Percentiles rank a stretch among this genome's conserved stretches.
Evolutionary conservation across 2,888 invertebrate species (phyloP).

Genomic region (Synanthedon vespiformis): DNA sequence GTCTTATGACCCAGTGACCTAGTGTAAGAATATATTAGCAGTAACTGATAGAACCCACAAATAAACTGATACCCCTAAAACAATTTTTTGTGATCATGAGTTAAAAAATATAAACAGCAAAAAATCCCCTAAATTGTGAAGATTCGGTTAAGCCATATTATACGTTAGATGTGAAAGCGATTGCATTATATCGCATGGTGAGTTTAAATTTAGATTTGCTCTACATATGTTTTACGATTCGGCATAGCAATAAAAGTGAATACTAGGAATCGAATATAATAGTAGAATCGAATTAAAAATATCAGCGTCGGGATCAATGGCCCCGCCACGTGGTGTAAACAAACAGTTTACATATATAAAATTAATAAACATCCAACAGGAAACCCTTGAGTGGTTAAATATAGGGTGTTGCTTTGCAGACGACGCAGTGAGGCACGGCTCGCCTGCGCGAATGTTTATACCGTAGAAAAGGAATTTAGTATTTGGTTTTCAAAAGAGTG

Average conservation of each 20-base stretch:
- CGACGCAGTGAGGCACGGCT: slow-evolving; percentile 12
- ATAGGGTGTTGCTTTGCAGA: slow-evolving; percentile 46
- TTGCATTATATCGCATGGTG: no score
- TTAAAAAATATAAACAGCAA: no score
- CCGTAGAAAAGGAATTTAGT: slow-evolving; percentile 30
- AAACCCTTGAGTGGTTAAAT: slow-evolving; percentile 62
- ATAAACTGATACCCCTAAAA: no score
- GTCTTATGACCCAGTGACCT: no score
- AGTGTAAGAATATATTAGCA: no score
- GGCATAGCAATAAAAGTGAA: neutral
- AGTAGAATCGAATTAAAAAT: slow-evolving; percentile 15
- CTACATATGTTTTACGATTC: neutral
- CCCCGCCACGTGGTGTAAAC: slow-evolving; percentile 59
- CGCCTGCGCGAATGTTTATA: slow-evolving; percentile 47
- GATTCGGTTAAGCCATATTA: no score
- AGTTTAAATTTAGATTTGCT: neutral
- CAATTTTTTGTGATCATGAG: no score
- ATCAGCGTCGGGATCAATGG: slow-evolving; percentile 37
- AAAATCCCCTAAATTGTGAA: no score
- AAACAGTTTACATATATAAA: slow-evolving; percentile 50
- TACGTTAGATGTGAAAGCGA: no score
- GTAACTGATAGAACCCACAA: no score
- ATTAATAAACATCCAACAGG: slow-evolving; percentile 59
- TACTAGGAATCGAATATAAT: neutral
- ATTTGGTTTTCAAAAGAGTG: neutral